Evolutionary conservation across 2,888 invertebrate genomes (phyloP).

Genomic region (Cactoblastis cactorum): DNA sequence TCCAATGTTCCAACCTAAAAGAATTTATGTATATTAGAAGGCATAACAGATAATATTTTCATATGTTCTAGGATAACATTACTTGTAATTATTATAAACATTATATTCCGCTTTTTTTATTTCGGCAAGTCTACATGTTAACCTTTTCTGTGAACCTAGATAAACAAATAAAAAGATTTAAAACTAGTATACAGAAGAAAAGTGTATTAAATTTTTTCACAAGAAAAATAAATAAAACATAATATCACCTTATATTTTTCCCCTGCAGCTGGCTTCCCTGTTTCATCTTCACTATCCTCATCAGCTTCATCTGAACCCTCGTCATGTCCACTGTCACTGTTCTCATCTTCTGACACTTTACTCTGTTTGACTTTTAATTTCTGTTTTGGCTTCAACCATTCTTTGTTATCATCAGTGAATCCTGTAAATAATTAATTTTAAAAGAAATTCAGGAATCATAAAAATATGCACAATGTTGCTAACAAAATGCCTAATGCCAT

Average conservation of each 20-base stretch:
- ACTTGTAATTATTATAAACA: too few relatives aligned
- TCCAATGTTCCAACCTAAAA: slow-evolving; percentile 70
- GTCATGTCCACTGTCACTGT: slow-evolving; percentile 45
- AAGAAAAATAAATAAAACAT: background rate
- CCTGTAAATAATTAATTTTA: slow-evolving; percentile 47
- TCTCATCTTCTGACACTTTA: slow-evolving; percentile 27
- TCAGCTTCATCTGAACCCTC: slow-evolving; percentile 34
- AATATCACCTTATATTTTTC: slow-evolving; percentile 71
- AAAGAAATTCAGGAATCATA: background rate
- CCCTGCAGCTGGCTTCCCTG: slow-evolving; percentile 34
- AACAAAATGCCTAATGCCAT: too few relatives aligned
- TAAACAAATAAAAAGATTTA: too few relatives aligned
- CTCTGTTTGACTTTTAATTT: slow-evolving; percentile 51
- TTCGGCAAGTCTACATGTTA: too few relatives aligned
- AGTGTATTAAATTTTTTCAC: too few relatives aligned
- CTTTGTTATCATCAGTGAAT: slow-evolving; percentile 85
- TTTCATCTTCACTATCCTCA: slow-evolving; percentile 40
- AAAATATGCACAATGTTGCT: too few relatives aligned
- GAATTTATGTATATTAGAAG: background rate
- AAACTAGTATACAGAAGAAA: too few relatives aligned
- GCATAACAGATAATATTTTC: too few relatives aligned
- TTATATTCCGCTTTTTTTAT: too few relatives aligned
- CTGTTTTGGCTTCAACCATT: slow-evolving; percentile 83
- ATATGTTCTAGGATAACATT: too few relatives aligned
- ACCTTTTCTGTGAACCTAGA: too few relatives aligned